Base-by-base conservation (phyloP, 2,797 vertebrate species). In the Pseudomugil gertrudae region DNA sequence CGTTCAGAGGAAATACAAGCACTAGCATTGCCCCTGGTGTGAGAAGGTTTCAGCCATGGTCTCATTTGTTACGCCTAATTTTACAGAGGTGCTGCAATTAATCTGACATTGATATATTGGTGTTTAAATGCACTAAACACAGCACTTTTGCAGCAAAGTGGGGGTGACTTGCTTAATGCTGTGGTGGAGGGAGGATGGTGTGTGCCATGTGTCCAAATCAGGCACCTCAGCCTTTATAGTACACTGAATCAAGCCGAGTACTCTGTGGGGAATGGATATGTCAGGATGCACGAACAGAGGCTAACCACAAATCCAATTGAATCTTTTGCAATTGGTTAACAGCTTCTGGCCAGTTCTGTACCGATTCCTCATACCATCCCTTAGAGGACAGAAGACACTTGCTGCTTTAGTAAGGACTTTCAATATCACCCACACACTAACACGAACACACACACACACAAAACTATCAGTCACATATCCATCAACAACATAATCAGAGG, bases 291-390 rank as follows among this genome's bases (percentile, higher is more conserved):
- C 57, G 78, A 81, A 81, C 82, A 80, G 60, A 72, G 65, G 67
- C 76, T 71, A 80, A 67, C 83, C 81, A 84, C 81, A 82, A 87
- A 86, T 83, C 81, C 83, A 76, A 80, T 71, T 73, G 65, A 87
- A 88, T 83, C 79, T 84, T 82, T 63, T 58, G 64, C 76, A 80
- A 87, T 88, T 67, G 63, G 72, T 84, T 84, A 54, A 66, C 55
- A 82, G 80, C 85, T 80, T 59, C 63, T 32, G 70, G 76, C 74
- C 69, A 80, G 64, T 72, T 74, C 76, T 71, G 63, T 74, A 75
- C 75, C 80, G 57, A 68, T 74, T 80, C 66, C 57, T 74, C 57
- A 74, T 48, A 50, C 48, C 63, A 51, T 67, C 63, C 72, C 79
- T 76, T 72, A 72, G 53, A 75, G 72, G 73, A 82, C 45, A 60